Conservation (phyloP, 2,113 vertebrate species). For the Anoura caudifer region DNA sequence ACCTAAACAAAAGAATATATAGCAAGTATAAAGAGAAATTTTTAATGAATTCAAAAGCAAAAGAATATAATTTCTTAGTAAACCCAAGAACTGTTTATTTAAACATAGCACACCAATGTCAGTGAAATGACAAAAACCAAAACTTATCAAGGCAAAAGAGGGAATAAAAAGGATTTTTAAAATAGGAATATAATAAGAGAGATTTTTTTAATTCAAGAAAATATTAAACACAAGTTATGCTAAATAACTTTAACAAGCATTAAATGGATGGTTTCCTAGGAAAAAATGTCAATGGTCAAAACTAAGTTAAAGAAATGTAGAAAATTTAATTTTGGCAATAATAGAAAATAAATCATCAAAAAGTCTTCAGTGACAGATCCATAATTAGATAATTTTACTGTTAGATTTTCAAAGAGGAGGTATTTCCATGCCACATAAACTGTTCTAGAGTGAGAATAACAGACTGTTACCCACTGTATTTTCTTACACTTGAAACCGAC, state of each 20-base stretch:
- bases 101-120: neutral
- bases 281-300: neutral
- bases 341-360: slow-evolving; percentile 14
- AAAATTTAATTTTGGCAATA: slow-evolving; percentile 32
- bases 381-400: slow-evolving; percentile 17
- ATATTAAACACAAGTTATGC: neutral
- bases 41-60: slow-evolving; percentile 42
- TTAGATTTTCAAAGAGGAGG: slow-evolving; percentile 10
- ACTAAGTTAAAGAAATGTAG: slow-evolving; percentile 34
- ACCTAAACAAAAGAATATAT: neutral
- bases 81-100: slow-evolving; percentile 23
- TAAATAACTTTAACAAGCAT: slow-evolving; percentile 19
- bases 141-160: neutral
- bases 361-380: neutral
- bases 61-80: slow-evolving; percentile 22
- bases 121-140: slow-evolving; percentile 11
- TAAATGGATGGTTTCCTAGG: neutral
- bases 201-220: neutral
- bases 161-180: neutral
- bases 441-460: neutral
- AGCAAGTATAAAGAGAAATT: slow-evolving; percentile 22
- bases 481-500: neutral
- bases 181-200: neutral
- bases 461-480: neutral
- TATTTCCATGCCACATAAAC: neutral